phyloP scores from a whole-genome alignment of 2,113 vertebrate genomes.

The Sapajus apella region DNA sequence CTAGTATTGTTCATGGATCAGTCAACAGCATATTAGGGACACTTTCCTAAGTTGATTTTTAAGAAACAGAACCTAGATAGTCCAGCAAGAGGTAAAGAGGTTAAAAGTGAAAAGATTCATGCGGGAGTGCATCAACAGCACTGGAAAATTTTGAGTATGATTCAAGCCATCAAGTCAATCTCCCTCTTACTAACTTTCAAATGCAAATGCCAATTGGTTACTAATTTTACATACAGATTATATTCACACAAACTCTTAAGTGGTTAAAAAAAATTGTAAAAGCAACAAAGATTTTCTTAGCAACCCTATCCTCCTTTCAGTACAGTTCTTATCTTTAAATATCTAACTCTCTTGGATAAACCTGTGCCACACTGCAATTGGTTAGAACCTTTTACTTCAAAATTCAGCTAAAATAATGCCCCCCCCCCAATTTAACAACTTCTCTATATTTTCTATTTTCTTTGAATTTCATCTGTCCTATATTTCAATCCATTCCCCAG shows the following conservation, averaged over 20 bases:
- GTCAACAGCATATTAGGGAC: not conserved
- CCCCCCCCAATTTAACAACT: not conserved
- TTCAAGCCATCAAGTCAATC: not conserved
- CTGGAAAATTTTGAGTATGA: not conserved
- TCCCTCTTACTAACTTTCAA: not conserved
- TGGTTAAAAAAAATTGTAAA: not conserved
- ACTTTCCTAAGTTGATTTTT: conserved; percentile 11
- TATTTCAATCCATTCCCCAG: not conserved
- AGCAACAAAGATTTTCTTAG: not conserved
- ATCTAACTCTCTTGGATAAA: not conserved
- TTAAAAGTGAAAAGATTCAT: not conserved
- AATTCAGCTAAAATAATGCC: not conserved
- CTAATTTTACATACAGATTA: not conserved
- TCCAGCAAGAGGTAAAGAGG: not conserved
- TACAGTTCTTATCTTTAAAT: not conserved
- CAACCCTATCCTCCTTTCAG: not conserved
- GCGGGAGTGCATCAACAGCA: not conserved
- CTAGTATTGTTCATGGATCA: too few species aligned
- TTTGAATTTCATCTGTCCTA: not conserved
- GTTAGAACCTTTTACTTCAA: not conserved
- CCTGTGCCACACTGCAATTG: not conserved
- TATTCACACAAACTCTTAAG: not conserved
- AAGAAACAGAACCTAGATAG: not conserved
- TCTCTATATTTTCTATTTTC: not conserved
- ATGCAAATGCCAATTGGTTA: not conserved